These are phyloP conservation scores for Tachysurus vachellii DNA, from an alignment of 2,113 vertebrate genomes.

Conservation along the genomic window DNA sequence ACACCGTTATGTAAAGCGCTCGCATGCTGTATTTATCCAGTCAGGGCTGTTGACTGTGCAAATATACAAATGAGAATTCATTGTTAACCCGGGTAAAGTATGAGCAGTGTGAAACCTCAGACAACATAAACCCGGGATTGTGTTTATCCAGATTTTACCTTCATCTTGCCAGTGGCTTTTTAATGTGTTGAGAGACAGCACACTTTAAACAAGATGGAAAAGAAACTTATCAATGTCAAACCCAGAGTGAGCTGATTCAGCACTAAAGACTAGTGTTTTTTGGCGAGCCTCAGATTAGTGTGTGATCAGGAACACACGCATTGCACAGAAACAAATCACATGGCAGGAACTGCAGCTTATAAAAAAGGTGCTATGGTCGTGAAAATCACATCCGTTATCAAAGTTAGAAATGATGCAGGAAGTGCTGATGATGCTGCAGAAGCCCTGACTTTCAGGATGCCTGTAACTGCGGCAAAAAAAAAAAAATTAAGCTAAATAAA, in stretches of 20 bases:
- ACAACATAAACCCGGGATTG: too few relatives aligned
- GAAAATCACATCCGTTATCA: not conserved
- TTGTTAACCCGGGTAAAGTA: too few relatives aligned
- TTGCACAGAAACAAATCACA: not conserved
- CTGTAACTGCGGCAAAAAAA: not conserved
- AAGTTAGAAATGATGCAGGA: not conserved
- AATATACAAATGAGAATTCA: too few relatives aligned
- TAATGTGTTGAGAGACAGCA: not conserved
- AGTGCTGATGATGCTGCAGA: not conserved
- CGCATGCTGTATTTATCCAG: too few relatives aligned
- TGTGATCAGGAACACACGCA: not conserved
- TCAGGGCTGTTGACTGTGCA: too few relatives aligned
- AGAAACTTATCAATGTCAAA: not conserved
- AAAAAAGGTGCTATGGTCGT: not conserved
- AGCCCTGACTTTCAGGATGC: not conserved
- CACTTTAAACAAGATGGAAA: not conserved
- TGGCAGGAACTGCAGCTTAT: not conserved
- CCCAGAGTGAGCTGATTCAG: not conserved
- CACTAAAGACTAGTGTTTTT: not conserved
- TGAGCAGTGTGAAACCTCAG: too few relatives aligned
- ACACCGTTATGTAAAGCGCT: too few relatives aligned
- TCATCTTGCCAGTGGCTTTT: not conserved
- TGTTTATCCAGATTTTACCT: too few relatives aligned
- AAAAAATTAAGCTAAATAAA: not conserved
- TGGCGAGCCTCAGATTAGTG: not conserved